Percentiles rank a stretch among this genome's conserved stretches.
phyloP scores from a whole-genome alignment of 2,888 invertebrate genomes.

The Caenorhabditis macrosperma region DNA sequence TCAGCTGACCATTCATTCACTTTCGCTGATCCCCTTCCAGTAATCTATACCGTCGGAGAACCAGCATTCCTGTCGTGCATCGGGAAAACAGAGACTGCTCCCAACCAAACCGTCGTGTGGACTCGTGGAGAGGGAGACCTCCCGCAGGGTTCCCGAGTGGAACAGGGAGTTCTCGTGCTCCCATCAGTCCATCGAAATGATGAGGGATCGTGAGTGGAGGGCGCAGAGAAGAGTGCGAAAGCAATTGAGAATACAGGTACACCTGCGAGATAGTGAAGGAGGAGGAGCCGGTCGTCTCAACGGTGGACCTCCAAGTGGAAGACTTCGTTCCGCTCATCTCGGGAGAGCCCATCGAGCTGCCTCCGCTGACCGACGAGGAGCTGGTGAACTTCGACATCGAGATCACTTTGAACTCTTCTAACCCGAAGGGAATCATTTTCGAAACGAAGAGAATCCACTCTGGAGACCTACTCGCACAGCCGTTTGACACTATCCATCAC shows the following conservation, averaged over 20 bases:
- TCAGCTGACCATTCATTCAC: slow-evolving; percentile 36
- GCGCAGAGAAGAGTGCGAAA: background rate
- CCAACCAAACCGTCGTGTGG: slow-evolving; percentile 40
- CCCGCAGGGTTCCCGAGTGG: slow-evolving; percentile 50
- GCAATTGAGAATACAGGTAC: slow-evolving; percentile 38
- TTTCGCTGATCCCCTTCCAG: slow-evolving; percentile 42
- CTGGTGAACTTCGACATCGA: slow-evolving; percentile 67
- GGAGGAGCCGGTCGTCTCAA: slow-evolving; percentile 46
- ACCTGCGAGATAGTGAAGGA: slow-evolving; percentile 61
- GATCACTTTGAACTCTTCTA: slow-evolving; percentile 66
- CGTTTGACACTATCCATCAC: slow-evolving; percentile 49
- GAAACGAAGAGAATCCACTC: slow-evolving; percentile 41
- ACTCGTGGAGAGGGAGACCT: slow-evolving; percentile 49
- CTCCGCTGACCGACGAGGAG: slow-evolving; percentile 70
- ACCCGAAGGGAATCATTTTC: slow-evolving; percentile 61
- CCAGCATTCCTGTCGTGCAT: slow-evolving; percentile 46
- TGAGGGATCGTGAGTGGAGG: slow-evolving; percentile 62
- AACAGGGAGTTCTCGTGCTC: slow-evolving; percentile 64
- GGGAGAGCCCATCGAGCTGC: slow-evolving; percentile 71
- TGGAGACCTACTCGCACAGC: slow-evolving; percentile 34
- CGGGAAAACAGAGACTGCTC: slow-evolving; percentile 21
- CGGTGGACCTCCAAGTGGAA: slow-evolving; percentile 70
- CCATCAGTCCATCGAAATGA: slow-evolving; percentile 56
- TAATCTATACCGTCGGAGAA: slow-evolving; percentile 56
- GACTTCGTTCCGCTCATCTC: slow-evolving; percentile 74